Percentiles rank a stretch among this genome's conserved stretches.
These are phyloP conservation scores for Chaunax sp. DNA, from an alignment of 2,797 vertebrate genomes.

Conservation along the genomic window DNA sequence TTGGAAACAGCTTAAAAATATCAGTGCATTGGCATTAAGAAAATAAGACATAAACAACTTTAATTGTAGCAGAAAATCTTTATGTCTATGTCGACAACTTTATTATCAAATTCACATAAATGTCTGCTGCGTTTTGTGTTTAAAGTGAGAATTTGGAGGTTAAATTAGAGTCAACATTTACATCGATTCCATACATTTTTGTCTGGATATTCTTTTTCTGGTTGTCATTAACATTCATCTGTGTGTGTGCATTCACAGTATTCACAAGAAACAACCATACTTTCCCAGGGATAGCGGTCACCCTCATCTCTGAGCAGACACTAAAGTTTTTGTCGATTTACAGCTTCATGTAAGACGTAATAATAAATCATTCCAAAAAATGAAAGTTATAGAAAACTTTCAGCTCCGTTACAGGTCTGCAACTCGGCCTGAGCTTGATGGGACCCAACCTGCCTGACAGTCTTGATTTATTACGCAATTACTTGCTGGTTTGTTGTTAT, in stretches of 20 bases:
- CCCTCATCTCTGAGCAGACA: slow-evolving; percentile 7
- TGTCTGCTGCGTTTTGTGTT: not conserved
- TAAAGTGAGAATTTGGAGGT: not conserved
- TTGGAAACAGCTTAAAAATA: too few relatives aligned
- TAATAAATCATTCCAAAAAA: slow-evolving; percentile 24
- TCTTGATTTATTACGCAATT: slow-evolving; percentile 53
- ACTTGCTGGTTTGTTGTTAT: slow-evolving; percentile 16
- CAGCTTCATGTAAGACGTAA: not conserved
- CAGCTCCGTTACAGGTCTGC: slow-evolving; percentile 17
- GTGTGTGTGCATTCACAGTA: not conserved
- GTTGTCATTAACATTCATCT: too few relatives aligned
- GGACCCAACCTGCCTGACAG: slow-evolving; percentile 23
- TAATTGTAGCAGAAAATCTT: too few relatives aligned
- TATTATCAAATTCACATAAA: too few relatives aligned
- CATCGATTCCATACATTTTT: not conserved
- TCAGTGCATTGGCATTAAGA: too few relatives aligned
- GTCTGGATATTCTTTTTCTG: too few relatives aligned
- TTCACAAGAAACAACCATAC: not conserved
- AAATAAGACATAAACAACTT: too few relatives aligned
- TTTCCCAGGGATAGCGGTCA: not conserved
- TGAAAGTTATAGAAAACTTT: slow-evolving; percentile 8
- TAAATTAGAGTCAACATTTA: not conserved
- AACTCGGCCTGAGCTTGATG: slow-evolving; percentile 26
- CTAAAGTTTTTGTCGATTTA: slow-evolving; percentile 13
- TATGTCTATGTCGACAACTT: too few relatives aligned